Base-by-base conservation (phyloP, 2,888 invertebrate genomes). In the Rapana venosa region DNA sequence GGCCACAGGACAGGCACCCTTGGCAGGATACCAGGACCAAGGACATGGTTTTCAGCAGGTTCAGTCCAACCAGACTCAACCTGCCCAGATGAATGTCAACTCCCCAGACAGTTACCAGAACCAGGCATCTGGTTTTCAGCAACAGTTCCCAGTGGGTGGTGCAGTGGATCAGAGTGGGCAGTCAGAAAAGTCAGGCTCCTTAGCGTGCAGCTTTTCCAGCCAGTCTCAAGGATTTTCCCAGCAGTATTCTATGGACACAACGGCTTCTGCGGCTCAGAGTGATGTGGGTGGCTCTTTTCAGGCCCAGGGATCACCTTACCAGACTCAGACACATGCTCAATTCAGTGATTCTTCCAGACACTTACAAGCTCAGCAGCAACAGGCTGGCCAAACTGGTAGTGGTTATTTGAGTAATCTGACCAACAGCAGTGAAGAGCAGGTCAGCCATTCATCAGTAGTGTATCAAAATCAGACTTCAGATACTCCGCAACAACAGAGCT, bases 21-120 rank as follows among this genome's bases (percentile, higher is more conserved):
- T 58, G 35, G 56, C 32, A 8, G 47, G 47, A 11, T 88, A n/a
- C 58, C 79, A 79, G 61, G 79, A 35, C 47, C 88, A 88, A 26
- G 81, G 88, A 56, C 77, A 77, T n/a, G 35, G 88, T 58, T 88
- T 77, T 47, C 88, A 79, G 32, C 88, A 88, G 81, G 26, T 88
- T 36, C 74, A 74, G n/a, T 17, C 58, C 11, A 79, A 20, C 30
- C 61, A 77, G 35, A 36, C 58, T 1, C 88, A 56, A 30, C n/a
- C 87, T 17, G 2, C 87, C 20, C 87, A 87, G 77, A n/a, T 87
- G 74, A 87, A n/a, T n/a, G 26, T 87, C n/a, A 87, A 20, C 30
- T 70, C 36, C 32, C n/a, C 47, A 22, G 81, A 81, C 22, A 47
- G 22, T 32, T 81, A 77, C 81, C 79, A 79, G 20, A 88, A 35